Evolutionary conservation across 2,113 vertebrate species (phyloP), one percentile per base, ranked within the genome.

Genomic region (Triplophysa siluroides): DNA sequence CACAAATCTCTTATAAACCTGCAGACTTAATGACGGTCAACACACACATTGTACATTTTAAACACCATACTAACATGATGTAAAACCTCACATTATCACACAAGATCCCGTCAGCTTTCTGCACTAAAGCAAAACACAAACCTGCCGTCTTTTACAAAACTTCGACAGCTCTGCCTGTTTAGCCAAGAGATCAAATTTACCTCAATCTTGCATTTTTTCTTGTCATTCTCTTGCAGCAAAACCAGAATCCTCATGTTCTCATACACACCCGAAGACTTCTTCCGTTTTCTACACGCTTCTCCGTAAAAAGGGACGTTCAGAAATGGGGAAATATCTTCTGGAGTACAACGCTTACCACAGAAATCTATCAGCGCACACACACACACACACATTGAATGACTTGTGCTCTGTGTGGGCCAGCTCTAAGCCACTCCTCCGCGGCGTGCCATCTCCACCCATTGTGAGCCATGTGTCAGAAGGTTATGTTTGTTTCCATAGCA

Each of bases 181-280:
- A 7, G 62, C 68, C 38, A 76, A 29, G 12, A 33, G 3, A 7
- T 23, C 4, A 29, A 45, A 14, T 52, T 91, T 92, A 93, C 92
- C 92, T 92, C 76, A 0, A 83, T 71, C 82, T 91, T 90, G 85
- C 85, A 87, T 86, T 86, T 91, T 86, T 87, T 90, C 88, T 91
- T 92, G 77, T 92, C 92, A 92, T 93, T 89, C 66, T 93, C 90
- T 9, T 88, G 90, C 84, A 92, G 86, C 84, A 93, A 83, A 72
- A 93, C 87, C 80, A 92, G 79, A 89, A 93, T 92, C 87, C 92
- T 91, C 92, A 93, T 93, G 26, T 84, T 81, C 78, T 71, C 62
- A 75, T 43, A 41, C 8, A 50, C 72, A 81, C 64, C 50, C 69
- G 43, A 63, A 61, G 38, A 81, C 79, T 80, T 83, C 85, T 89